These are phyloP conservation scores for Eristalinus aeneus DNA, from an alignment of 2,888 invertebrate genomes.

Conservation along the genomic window DNA sequence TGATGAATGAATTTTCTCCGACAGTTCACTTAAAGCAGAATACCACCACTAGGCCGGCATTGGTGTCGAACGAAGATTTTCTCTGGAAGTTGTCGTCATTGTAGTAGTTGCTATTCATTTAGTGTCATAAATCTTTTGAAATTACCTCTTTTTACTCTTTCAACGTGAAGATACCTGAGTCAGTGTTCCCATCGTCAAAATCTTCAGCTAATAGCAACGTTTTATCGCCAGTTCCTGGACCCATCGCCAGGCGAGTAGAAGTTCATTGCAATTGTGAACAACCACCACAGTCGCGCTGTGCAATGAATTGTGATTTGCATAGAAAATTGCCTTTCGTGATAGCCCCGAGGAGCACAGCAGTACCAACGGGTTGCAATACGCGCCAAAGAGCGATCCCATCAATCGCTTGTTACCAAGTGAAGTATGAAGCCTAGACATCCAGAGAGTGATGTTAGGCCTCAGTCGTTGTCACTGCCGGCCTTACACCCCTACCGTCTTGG, in stretches of 20 bases:
- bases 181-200: constrained; percentile 45
- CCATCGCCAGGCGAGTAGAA: background rate
- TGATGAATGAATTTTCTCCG: background rate
- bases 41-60: constrained; percentile 29
- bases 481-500: constrained; percentile 2
- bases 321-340: constrained; percentile 63
- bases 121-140: constrained; percentile 51
- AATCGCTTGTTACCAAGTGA: constrained; percentile 30
- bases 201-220: constrained; percentile 24
- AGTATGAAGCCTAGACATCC: constrained; percentile 2
- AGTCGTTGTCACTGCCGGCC: background rate
- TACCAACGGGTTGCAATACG: constrained; percentile 24
- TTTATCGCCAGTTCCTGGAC: constrained; percentile 3
- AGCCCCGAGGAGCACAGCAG: constrained; percentile 29
- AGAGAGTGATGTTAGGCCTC: constrained; percentile 21
- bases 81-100: background rate
- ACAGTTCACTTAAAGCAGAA: constrained; percentile 38
- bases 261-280: constrained; percentile 15
- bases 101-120: too few species aligned
- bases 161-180: constrained; percentile 38
- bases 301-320: constrained; percentile 42
- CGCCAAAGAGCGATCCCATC: constrained; percentile 47
- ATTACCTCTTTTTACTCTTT: constrained; percentile 36
- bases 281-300: background rate
- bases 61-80: constrained; percentile 6